phyloP scores from a whole-genome alignment of 2,797 vertebrate genomes.

The Periparus ater region DNA sequence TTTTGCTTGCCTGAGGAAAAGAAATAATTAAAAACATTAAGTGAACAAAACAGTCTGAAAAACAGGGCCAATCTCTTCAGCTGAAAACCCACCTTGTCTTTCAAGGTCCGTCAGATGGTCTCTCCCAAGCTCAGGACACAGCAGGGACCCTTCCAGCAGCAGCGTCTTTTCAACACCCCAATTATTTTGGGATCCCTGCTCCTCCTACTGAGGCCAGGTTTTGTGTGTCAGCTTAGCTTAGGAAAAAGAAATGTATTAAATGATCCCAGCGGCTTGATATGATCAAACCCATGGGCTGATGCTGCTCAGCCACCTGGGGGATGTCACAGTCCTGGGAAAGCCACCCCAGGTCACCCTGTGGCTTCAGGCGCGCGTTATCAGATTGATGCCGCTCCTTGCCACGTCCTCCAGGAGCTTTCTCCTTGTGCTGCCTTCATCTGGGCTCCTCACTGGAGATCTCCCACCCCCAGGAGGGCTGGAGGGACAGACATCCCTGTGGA shows the following conservation, averaged over 20 bases:
- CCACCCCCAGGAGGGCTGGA: background rate
- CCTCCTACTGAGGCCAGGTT: background rate
- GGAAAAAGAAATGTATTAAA: background rate
- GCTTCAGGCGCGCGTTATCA: background rate
- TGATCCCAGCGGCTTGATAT: background rate
- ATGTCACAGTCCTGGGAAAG: background rate
- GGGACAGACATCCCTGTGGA: background rate
- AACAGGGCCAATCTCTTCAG: background rate
- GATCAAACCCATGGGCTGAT: background rate
- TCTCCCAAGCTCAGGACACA: background rate
- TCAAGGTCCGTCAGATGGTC: background rate
- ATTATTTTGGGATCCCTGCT: background rate
- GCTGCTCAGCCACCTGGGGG: background rate
- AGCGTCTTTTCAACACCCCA: rapidly evolving
- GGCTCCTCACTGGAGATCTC: background rate
- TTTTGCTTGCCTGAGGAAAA: conserved; percentile 54
- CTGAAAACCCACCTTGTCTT: background rate
- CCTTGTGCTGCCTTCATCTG: background rate
- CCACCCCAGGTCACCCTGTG: background rate
- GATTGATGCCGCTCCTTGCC: background rate
- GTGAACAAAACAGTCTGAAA: conserved; percentile 40
- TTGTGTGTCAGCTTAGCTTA: background rate
- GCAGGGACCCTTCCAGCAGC: background rate
- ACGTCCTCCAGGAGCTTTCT: background rate
- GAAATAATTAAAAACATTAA: conserved; percentile 70